Evolutionary conservation across 92 coral and sea anemone species (phyloP).

Genomic region (Diadumene lineata): DNA sequence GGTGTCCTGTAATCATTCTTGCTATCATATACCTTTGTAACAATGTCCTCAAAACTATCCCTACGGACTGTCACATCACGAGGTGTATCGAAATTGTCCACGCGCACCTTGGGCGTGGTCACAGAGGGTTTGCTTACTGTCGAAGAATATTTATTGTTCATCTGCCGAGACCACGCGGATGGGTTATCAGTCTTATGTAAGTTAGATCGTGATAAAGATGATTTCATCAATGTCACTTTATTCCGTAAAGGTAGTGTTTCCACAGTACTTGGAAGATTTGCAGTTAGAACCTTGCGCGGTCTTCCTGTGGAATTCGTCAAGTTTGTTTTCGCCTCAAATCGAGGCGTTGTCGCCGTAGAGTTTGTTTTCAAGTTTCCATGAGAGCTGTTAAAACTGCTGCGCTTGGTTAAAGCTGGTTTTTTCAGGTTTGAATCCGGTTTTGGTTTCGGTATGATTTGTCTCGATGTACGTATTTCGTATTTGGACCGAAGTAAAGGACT

Average conservation of each 20-base stretch:
- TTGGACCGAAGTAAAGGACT: conserved; percentile 22
- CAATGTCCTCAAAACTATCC: conserved; percentile 5
- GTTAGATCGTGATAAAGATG: background rate
- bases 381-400: background rate
- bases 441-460: background rate
- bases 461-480: conserved; percentile 1
- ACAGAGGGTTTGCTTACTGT: conserved; percentile 1
- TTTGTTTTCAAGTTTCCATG: conserved; percentile 5
- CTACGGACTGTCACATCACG: background rate
- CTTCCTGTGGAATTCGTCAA: conserved; percentile 1
- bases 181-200: background rate
- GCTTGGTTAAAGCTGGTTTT: conserved; percentile 2
- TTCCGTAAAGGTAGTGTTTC: conserved; percentile 8
- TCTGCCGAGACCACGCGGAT: conserved; percentile 21
- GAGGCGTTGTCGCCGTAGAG: conserved; percentile 15
- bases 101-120: conserved; percentile 19
- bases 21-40: conserved; percentile 13
- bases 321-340: conserved; percentile 4
- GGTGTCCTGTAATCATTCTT: conserved; percentile 13
- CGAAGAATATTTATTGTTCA: background rate
- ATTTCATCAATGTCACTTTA: conserved; percentile 13
- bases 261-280: conserved; percentile 22
- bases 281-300: conserved; percentile 21
- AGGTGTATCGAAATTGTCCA: background rate
- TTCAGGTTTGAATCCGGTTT: conserved; percentile 5